Percentiles rank a stretch among this genome's conserved stretches.
Conservation (phyloP, 2,888 invertebrate genomes). For the Sarcophaga caerulescens region DNA sequence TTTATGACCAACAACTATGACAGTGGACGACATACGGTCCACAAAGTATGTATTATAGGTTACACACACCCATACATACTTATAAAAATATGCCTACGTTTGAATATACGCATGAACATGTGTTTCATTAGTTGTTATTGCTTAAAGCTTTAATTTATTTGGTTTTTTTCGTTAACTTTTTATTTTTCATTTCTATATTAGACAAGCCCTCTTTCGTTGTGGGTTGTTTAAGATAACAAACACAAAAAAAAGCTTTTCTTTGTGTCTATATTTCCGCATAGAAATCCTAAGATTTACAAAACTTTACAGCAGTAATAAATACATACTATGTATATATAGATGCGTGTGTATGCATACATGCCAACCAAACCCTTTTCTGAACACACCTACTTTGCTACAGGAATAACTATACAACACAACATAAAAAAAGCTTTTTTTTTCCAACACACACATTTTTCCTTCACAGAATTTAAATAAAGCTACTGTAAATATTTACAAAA, state of each 20-base stretch:
- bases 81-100: too few species aligned
- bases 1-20: too few species aligned
- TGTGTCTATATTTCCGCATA: neutral
- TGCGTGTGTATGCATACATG: too few species aligned
- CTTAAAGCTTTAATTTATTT: constrained; percentile 1
- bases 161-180: neutral
- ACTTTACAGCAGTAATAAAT: too few species aligned
- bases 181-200: neutral
- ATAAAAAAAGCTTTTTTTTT: neutral
- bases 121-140: neutral
- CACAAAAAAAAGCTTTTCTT: neutral
- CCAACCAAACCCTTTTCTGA: neutral
- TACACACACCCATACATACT: too few species aligned
- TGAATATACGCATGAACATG: too few species aligned
- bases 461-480: constrained; percentile 3
- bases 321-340: too few species aligned
- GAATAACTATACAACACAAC: neutral
- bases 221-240: too few species aligned
- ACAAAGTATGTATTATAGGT: too few species aligned
- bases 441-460: neutral
- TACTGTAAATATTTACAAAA: too few species aligned
- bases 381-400: neutral
- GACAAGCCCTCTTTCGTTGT: neutral
- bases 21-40: too few species aligned
- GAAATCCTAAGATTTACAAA: neutral